Percentiles rank a stretch among this genome's conserved stretches.
Evolutionary conservation across 2,888 invertebrate species (phyloP).

Genomic region (Drosophila maculinotata): DNA sequence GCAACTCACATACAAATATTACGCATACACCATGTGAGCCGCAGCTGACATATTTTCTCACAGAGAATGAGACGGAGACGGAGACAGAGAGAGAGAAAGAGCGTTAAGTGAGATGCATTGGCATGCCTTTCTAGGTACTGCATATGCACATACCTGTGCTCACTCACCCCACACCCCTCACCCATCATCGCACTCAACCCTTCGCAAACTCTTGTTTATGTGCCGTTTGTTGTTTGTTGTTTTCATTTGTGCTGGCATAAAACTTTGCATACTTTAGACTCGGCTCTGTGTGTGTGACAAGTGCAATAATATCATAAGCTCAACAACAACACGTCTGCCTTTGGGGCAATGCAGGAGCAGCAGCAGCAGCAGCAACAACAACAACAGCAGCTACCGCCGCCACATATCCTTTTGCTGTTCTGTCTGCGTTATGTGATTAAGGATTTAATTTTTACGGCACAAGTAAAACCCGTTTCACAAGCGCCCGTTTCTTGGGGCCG

Average conservation of each 20-base stretch:
- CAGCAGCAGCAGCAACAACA: conserved; percentile 6
- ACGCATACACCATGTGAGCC: conserved; percentile 62
- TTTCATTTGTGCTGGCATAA: conserved; percentile 75
- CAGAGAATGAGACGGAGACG: conserved; percentile 4
- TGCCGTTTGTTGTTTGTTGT: conserved; percentile 64
- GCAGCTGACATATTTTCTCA: conserved; percentile 70
- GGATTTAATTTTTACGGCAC: conserved; percentile 68
- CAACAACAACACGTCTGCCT: conserved; percentile 52
- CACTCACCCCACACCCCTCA: conserved; percentile 12
- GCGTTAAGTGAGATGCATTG: conserved; percentile 43
- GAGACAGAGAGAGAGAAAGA: neutral
- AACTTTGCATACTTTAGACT: conserved; percentile 78
- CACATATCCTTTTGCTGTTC: conserved; percentile 24
- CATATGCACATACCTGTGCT: conserved; percentile 47
- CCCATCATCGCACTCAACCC: neutral
- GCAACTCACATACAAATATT: conserved; percentile 54
- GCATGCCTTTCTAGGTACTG: conserved; percentile 61
- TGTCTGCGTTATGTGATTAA: conserved; percentile 76
- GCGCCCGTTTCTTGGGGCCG: conserved; percentile 13
- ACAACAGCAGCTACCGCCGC: neutral
- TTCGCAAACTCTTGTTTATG: conserved; percentile 15
- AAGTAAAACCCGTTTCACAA: conserved; percentile 20
- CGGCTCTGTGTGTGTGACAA: conserved; percentile 52
- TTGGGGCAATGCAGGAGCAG: conserved; percentile 33
- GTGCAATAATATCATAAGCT: conserved; percentile 79